These are phyloP conservation scores for Alces alces DNA, from an alignment of 2,113 vertebrate species.

Conservation along the genomic window DNA sequence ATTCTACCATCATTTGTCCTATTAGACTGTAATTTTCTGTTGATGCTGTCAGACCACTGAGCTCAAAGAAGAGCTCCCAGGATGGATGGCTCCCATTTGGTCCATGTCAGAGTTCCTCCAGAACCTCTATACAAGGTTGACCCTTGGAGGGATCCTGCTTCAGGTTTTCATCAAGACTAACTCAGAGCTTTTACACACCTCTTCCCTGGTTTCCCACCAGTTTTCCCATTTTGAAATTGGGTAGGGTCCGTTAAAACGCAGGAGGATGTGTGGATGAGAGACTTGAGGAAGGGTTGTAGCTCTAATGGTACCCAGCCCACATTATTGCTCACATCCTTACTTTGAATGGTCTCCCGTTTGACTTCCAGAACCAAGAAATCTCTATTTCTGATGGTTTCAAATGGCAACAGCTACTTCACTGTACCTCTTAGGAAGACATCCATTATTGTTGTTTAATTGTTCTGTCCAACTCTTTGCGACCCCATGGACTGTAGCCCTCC, in stretches of 20 bases:
- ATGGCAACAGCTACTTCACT: neutral
- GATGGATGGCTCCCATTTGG: neutral
- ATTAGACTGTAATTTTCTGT: neutral
- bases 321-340: neutral
- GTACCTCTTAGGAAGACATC: neutral
- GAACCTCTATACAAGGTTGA: neutral
- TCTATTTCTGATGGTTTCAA: neutral
- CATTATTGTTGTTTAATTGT: neutral
- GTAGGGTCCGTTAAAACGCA: neutral
- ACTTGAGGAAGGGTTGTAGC: neutral
- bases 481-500: neutral
- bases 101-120: neutral
- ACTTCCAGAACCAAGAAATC: neutral
- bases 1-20: neutral
- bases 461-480: neutral
- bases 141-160: neutral
- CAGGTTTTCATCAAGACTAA: neutral
- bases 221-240: neutral
- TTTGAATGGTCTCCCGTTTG: neutral
- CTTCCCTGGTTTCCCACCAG: neutral
- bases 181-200: neutral
- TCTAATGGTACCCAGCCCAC: rapidly evolving
- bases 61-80: neutral
- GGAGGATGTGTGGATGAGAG: neutral
- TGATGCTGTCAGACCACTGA: neutral